Conservation (phyloP, 2,113 vertebrate genomes). For the Gorsachius goisagi region DNA sequence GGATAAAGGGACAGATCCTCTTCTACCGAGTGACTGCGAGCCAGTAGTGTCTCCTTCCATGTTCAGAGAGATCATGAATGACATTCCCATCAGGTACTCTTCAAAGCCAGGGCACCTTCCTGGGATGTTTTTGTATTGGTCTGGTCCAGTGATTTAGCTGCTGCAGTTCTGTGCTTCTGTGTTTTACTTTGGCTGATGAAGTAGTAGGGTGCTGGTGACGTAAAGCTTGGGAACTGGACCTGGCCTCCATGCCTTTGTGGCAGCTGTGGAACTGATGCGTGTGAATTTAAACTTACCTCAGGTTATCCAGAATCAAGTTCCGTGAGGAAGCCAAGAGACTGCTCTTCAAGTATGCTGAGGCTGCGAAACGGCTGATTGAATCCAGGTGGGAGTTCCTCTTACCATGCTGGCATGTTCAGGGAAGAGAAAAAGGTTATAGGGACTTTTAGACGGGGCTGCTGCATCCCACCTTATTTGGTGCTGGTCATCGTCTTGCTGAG, state of each 20-base stretch:
- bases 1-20: conserved; percentile 91
- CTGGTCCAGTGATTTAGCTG: neutral
- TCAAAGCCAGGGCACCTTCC: neutral
- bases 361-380: conserved; percentile 95
- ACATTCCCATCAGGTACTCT: conserved; percentile 94
- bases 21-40: conserved; percentile 93
- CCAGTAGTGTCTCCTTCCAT: conserved; percentile 94
- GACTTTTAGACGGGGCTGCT: neutral
- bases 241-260: neutral
- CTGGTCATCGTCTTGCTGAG: neutral
- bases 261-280: neutral
- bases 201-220: neutral
- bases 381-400: conserved; percentile 82
- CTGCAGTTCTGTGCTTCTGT: fast-evolving
- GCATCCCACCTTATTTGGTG: neutral
- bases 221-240: neutral
- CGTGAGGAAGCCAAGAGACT: conserved; percentile 94
- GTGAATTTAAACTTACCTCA: conserved; percentile 45
- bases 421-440: neutral
- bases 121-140: neutral
- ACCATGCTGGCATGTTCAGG: neutral
- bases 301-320: conserved; percentile 97
- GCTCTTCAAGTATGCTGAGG: conserved; percentile 96
- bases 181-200: neutral
- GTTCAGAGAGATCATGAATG: conserved; percentile 99